Evolutionary conservation across 2,797 vertebrate species (phyloP).

Genomic region (Antennarius maculatus): DNA sequence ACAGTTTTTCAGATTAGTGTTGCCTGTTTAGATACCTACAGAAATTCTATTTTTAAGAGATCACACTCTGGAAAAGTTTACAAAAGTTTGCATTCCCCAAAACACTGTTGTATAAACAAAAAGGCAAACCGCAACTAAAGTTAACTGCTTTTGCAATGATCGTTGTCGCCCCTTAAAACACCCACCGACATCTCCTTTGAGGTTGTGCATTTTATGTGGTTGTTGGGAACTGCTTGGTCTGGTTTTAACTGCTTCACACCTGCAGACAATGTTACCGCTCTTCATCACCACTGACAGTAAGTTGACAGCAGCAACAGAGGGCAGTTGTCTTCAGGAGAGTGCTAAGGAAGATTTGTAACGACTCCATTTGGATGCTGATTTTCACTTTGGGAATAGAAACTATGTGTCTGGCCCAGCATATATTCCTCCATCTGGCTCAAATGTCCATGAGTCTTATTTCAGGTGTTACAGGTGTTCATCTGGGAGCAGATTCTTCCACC

Average conservation of each 20-base stretch:
- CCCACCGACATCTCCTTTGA: conserved; percentile 55
- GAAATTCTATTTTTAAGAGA: no score
- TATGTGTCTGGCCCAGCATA: conserved; percentile 14
- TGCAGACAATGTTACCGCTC: conserved; percentile 61
- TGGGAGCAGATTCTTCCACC: conserved; percentile 23
- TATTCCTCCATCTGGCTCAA: conserved; percentile 17
- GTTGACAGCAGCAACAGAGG: conserved; percentile 50
- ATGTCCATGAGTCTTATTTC: conserved; percentile 36
- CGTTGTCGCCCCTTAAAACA: conserved; percentile 52
- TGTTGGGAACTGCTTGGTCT: conserved; percentile 65
- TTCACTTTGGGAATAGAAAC: conserved; percentile 44
- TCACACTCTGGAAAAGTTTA: no score
- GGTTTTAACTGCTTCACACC: conserved; percentile 75
- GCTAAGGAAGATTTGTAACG: conserved; percentile 57
- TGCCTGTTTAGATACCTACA: no score
- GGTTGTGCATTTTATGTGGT: conserved; percentile 61
- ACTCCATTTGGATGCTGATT: conserved; percentile 34
- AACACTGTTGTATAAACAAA: no score
- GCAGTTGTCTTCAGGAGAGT: conserved; percentile 32
- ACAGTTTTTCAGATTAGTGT: no score
- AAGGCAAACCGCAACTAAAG: no score
- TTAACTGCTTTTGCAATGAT: no score
- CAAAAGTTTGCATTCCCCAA: no score
- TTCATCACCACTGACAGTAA: conserved; percentile 62
- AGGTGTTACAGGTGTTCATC: conserved; percentile 57